Evolutionary conservation across 2,113 vertebrate species (phyloP).

Genomic region (Odocoileus hemionus): DNA sequence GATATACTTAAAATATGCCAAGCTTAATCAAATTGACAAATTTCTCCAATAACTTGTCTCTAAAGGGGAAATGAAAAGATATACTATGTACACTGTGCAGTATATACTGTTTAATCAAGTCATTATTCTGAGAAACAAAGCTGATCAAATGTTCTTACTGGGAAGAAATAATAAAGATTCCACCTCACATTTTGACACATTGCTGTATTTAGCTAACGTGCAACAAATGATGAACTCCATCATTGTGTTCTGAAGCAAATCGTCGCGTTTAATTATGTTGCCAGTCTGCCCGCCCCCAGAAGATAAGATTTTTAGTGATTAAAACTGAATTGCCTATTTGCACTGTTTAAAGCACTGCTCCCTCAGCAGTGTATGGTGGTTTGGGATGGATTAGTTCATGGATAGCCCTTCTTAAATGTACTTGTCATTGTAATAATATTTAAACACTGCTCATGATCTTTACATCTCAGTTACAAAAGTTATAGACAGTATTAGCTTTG

Average conservation of each 20-base stretch:
- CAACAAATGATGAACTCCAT: neutral
- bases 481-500: neutral
- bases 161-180: neutral
- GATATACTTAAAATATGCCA: neutral
- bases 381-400: neutral
- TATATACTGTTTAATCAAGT: neutral
- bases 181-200: conserved; percentile 3
- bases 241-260: conserved; percentile 22
- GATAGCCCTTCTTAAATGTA: neutral
- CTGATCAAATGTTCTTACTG: neutral
- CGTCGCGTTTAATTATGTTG: neutral
- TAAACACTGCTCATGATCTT: neutral
- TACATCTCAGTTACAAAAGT: neutral
- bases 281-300: neutral
- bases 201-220: neutral
- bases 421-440: neutral
- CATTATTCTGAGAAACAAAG: conserved; percentile 31
- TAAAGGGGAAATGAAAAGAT: neutral
- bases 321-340: neutral
- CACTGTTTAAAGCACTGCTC: neutral
- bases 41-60: neutral
- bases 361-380: neutral
- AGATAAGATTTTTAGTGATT: conserved; percentile 15
- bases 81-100: neutral
- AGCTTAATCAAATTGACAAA: neutral